A percentile compares a stretch with the other conserved stretches of the same genome.
Conservation (phyloP, 2,797 vertebrate species). For the Arctocebus calabarensis region DNA sequence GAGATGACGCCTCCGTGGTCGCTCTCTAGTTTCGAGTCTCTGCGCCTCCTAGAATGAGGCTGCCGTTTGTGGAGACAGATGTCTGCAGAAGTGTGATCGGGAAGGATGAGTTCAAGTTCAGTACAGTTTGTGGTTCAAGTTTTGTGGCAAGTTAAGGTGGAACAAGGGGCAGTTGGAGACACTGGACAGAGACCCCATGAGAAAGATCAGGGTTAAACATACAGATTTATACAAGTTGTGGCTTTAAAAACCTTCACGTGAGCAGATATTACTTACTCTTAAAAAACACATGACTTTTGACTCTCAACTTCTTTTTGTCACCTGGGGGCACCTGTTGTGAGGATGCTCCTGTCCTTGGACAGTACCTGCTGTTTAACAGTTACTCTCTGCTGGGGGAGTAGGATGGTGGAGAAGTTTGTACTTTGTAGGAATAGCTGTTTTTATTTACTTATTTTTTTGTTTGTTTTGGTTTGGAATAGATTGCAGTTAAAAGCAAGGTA, state of each 20-base stretch:
- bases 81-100: neutral
- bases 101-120: neutral
- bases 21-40: neutral
- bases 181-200: neutral
- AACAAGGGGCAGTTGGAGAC: neutral
- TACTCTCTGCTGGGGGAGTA: neutral
- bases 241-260: neutral
- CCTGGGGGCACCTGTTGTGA: neutral
- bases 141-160: neutral
- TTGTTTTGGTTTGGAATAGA: neutral
- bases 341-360: neutral
- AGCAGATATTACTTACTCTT: neutral
- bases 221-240: neutral
- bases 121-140: neutral
- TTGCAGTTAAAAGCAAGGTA: constrained; percentile 68
- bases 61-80: neutral
- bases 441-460: neutral
- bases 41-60: neutral
- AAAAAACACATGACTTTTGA: neutral
- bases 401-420: neutral
- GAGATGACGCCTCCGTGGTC: neutral
- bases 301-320: neutral
- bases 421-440: neutral
- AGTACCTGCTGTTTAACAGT: neutral
- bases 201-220: neutral